Conservation (phyloP, 2,797 vertebrate genomes). For the Clarias fuscus region DNA sequence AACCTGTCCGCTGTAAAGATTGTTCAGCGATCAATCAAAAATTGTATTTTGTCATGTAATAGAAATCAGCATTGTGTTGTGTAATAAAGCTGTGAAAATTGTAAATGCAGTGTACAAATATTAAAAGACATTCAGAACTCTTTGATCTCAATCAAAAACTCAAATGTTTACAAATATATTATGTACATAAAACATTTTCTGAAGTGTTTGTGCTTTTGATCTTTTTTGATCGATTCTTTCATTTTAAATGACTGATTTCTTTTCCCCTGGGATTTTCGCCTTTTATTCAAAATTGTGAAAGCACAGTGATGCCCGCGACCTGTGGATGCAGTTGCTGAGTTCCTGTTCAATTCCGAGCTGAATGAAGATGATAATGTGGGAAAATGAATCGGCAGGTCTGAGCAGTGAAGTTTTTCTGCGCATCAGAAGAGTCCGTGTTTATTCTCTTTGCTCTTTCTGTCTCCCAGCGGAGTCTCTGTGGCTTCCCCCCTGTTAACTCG, state of each 20-base stretch:
- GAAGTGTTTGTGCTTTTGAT: background rate
- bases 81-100: background rate
- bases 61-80: background rate
- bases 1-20: background rate
- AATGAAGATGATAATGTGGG: conserved; percentile 40
- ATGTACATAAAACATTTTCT: no score
- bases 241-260: no score
- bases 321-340: conserved; percentile 42
- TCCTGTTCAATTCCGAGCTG: background rate
- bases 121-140: background rate
- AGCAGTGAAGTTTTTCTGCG: conserved; percentile 43
- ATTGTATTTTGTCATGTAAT: background rate
- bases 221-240: background rate
- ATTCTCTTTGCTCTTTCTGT: conserved; percentile 58
- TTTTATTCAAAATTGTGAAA: conserved; percentile 27
- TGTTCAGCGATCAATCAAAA: background rate
- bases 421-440: conserved; percentile 55
- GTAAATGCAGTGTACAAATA: background rate
- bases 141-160: background rate
- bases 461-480: conserved; percentile 45
- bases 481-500: conserved; percentile 58
- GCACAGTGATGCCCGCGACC: conserved; percentile 1
- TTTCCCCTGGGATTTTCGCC: background rate
- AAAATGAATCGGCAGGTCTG: conserved; percentile 48
- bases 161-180: background rate